A percentile compares a stretch with the other conserved stretches of the same genome.
These are phyloP conservation scores for Enteromius mattozi DNA, from an alignment of 2,797 vertebrate species.

Conservation along the genomic window DNA sequence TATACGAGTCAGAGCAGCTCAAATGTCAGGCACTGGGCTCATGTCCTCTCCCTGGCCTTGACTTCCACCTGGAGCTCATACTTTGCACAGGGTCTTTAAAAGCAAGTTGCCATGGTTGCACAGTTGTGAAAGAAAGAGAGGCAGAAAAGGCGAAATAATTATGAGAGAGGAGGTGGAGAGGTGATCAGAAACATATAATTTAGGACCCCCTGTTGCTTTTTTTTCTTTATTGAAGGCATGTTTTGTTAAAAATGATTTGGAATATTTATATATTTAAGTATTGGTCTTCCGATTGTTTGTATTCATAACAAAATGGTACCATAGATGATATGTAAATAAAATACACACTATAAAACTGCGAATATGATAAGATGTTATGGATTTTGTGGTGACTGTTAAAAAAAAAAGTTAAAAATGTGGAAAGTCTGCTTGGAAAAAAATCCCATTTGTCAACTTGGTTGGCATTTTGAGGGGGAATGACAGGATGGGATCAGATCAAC, in stretches of 20 bases:
- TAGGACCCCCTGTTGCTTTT: slow-evolving; percentile 7
- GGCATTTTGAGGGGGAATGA: not conserved
- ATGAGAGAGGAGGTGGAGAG: not conserved
- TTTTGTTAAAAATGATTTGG: not conserved
- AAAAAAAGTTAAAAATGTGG: not conserved
- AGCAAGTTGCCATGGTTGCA: slow-evolving; percentile 62
- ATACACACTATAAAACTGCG: not conserved
- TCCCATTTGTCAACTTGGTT: not conserved
- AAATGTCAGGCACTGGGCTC: slow-evolving; percentile 30
- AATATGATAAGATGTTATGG: not conserved
- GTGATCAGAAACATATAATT: slow-evolving; percentile 20
- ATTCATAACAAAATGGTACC: not conserved
- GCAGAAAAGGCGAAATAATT: not conserved
- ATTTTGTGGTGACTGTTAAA: not conserved
- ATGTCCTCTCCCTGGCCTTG: slow-evolving; percentile 54
- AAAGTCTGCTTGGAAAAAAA: not conserved
- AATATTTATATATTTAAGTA: not conserved
- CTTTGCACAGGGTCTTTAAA: slow-evolving; percentile 41
- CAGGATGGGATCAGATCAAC: not conserved
- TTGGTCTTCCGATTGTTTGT: not conserved
- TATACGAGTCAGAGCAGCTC: slow-evolving; percentile 31
- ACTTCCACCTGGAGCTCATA: slow-evolving; percentile 48
- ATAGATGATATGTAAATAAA: not conserved
- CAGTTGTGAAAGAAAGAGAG: slow-evolving; percentile 26
- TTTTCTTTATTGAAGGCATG: not conserved